Evolutionary conservation across 2,888 invertebrate species (phyloP), one percentile per base, ranked within the genome.

Genomic region (Epinotia brunnichana): DNA sequence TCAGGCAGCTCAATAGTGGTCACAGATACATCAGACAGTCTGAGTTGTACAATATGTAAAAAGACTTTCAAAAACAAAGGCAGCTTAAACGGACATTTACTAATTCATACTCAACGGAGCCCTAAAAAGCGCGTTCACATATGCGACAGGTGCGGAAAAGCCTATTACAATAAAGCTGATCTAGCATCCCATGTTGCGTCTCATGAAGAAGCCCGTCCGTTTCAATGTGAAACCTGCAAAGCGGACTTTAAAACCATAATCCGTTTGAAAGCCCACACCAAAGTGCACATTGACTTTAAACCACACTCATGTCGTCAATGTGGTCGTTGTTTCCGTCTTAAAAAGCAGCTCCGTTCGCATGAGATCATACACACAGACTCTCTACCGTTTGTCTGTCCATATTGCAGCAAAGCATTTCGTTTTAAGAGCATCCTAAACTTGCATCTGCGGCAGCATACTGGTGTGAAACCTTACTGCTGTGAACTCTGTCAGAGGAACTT

Each of bases 341-440:
- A 81, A 48, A 83, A 81, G 11, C 85, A 86, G 24, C 87, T 96
- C 54, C 91, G 94, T 44, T 95, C 95, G 59, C 96, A 96, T 82
- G 94, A 94, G 74, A 93, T 96, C 64, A 95, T 95, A 60, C 96
- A 96, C 78, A 96, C 96, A 0, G 96, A 96, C 4, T 95, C 94
- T 10, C 94, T 95, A 93, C 96, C 96, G 0, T 95, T 95, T 79
- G 91, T 94, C 3, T 96, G 96, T 80, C 94, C 94, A 76, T 95
- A 94, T 81, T 96, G 96, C 79, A 94, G 95, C 2, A 96, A 96
- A 86, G 89, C 94, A 63, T 96, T 96, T 79, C 91, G 96, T 39
- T 96, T 95, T 81, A 95, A 95, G 85, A 95, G 95, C 17, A 95
- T 95, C 59, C 86, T 96, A 61, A 95, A 95, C 71, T 94, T 95